phyloP scores from a whole-genome alignment of 1,140 invertebrate genomes.

The Copidosoma floridanum region DNA sequence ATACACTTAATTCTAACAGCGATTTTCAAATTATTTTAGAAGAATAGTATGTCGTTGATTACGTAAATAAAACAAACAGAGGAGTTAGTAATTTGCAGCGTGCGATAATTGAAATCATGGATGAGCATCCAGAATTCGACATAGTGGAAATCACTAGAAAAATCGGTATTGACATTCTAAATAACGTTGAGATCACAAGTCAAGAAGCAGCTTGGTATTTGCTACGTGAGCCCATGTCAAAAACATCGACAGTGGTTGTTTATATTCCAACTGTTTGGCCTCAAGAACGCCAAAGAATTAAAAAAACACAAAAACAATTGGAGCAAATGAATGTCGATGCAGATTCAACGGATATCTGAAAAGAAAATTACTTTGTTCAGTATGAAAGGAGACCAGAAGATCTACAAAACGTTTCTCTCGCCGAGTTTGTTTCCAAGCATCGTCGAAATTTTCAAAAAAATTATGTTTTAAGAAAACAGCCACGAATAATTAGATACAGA shows the following conservation, averaged over 20 bases:
- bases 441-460: constrained; percentile 32
- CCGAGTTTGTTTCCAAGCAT: constrained; percentile 38
- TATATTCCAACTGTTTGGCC: constrained; percentile 48
- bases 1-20: constrained; percentile 40
- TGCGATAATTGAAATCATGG: constrained; percentile 38
- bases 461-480: constrained; percentile 22
- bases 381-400: constrained; percentile 46
- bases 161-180: constrained; percentile 46
- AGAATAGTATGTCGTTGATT: constrained; percentile 45
- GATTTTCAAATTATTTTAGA: constrained; percentile 49
- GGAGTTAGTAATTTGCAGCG: constrained; percentile 46
- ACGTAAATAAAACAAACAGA: constrained; percentile 48
- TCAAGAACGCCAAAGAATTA: constrained; percentile 38
- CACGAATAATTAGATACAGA: constrained; percentile 41
- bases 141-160: constrained; percentile 39
- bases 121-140: constrained; percentile 46
- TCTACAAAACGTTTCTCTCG: constrained; percentile 33
- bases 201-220: constrained; percentile 54
- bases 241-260: constrained; percentile 24
- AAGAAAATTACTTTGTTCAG: constrained; percentile 38
- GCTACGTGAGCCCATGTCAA: constrained; percentile 33
- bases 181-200: constrained; percentile 46
- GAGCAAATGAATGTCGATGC: constrained; percentile 28
- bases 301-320: constrained; percentile 31
- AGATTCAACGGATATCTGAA: constrained; percentile 36